Evolutionary conservation across 1,140 invertebrate species (phyloP).

Genomic region (Trinorchestia longiramus): DNA sequence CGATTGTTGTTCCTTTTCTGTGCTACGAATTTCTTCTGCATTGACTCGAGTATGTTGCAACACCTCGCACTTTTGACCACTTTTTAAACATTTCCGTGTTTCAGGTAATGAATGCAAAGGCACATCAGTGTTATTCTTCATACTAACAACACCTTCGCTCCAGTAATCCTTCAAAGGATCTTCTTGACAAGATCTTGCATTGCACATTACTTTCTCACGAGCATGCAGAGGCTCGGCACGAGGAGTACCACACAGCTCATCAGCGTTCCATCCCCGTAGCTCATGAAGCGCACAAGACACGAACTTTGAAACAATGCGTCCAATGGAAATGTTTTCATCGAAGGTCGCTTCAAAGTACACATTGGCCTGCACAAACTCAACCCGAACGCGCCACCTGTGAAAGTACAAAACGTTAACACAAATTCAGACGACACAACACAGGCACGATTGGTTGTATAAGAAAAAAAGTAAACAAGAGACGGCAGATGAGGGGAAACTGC

Average conservation of each 20-base stretch:
- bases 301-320: background rate
- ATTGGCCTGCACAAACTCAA: slow-evolving; percentile 3
- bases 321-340: slow-evolving; percentile 14
- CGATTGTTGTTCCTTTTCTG: background rate
- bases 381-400: slow-evolving; percentile 29
- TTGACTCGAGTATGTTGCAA: background rate
- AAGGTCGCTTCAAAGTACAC: slow-evolving; percentile 18
- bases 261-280: background rate
- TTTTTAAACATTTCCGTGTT: background rate
- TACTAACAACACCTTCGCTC: background rate
- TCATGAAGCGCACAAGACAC: background rate
- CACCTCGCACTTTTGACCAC: background rate
- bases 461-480: no score
- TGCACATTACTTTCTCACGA: background rate
- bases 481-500: no score
- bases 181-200: background rate
- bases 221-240: background rate
- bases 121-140: background rate
- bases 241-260: background rate
- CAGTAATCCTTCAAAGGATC: background rate
- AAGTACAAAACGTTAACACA: background rate
- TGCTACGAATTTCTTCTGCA: background rate
- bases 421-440: no score
- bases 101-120: background rate
- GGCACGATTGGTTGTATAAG: no score